phyloP scores from a whole-genome alignment of 2,888 invertebrate genomes.

The Taenaris catops region DNA sequence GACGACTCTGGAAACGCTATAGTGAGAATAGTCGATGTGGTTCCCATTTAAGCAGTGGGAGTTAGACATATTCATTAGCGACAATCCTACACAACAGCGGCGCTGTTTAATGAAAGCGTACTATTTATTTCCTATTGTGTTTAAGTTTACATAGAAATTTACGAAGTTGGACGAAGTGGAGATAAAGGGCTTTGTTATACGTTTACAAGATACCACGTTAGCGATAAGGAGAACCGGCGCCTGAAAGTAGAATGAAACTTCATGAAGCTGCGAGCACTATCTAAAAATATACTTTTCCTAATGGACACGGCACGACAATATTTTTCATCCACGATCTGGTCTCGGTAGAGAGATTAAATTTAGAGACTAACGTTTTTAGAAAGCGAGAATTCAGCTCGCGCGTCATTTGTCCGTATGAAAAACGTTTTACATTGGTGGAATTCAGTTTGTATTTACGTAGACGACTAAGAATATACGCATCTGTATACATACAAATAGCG shows the following conservation, averaged over 20 bases:
- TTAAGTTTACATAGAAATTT: constrained; percentile 7
- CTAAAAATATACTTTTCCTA: constrained; percentile 64
- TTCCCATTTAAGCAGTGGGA: constrained; percentile 29
- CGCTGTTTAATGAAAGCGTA: constrained; percentile 4
- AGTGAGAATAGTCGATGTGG: constrained; percentile 47
- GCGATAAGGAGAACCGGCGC: constrained; percentile 28
- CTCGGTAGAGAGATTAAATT: constrained; percentile 59
- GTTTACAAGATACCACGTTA: constrained; percentile 22
- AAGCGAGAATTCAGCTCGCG: constrained; percentile 39
- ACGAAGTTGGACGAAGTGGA: constrained; percentile 18
- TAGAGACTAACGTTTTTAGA: constrained; percentile 61
- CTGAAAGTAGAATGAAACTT: constrained; percentile 40
- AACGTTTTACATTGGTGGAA: constrained; percentile 18
- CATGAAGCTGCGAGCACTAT: constrained; percentile 42
- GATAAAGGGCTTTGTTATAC: constrained; percentile 25
- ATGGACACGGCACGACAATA: constrained; percentile 61
- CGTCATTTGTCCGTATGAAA: constrained; percentile 19
- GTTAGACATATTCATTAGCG: constrained; percentile 16
- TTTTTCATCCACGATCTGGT: constrained; percentile 54
- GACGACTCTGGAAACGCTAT: constrained; percentile 69
- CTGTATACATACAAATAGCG: constrained; percentile 1
- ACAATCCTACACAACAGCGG: constrained; percentile 1
- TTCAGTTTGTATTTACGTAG: constrained; percentile 25
- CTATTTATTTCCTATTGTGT: constrained; percentile 4
- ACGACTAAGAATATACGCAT: constrained; percentile 9